A percentile compares a stretch with the other conserved stretches of the same genome.
These are phyloP conservation scores for Iguana delicatissima DNA, from an alignment of 2,797 vertebrate genomes.

Conservation along the genomic window DNA sequence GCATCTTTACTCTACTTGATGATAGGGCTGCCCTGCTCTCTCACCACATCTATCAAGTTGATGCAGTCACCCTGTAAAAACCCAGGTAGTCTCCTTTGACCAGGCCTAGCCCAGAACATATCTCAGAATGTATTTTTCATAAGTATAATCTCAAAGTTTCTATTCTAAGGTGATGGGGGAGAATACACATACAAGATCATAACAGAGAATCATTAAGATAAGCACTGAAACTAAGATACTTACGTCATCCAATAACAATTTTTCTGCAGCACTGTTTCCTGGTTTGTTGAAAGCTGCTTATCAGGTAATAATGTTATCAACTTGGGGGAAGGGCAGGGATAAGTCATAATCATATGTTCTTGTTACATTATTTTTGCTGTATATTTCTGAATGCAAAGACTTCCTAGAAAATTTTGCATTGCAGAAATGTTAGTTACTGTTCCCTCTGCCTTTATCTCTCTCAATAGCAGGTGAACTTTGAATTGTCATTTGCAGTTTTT, in stretches of 20 bases:
- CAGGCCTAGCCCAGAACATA: too few species aligned
- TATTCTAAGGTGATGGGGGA: too few species aligned
- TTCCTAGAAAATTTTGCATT: background rate
- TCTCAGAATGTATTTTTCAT: background rate
- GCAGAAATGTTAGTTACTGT: background rate
- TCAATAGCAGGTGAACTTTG: background rate
- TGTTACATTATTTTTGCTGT: background rate
- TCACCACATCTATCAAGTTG: too few species aligned
- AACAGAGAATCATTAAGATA: constrained; percentile 74
- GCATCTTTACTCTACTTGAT: too few species aligned
- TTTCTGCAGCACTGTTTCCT: constrained; percentile 63
- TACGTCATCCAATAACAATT: constrained; percentile 72
- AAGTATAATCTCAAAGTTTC: background rate
- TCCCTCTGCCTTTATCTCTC: background rate
- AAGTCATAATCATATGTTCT: background rate
- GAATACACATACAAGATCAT: constrained; percentile 52
- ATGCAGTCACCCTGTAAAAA: too few species aligned
- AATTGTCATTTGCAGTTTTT: background rate
- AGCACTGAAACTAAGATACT: constrained; percentile 69
- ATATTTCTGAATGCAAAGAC: background rate
- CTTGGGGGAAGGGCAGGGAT: constrained; percentile 19
- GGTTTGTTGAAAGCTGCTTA: constrained; percentile 67
- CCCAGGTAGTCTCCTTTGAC: too few species aligned
- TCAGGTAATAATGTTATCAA: constrained; percentile 57
- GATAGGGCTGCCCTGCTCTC: too few species aligned